Conservation (phyloP, 2,113 vertebrate genomes). For the Lycaon pictus region DNA sequence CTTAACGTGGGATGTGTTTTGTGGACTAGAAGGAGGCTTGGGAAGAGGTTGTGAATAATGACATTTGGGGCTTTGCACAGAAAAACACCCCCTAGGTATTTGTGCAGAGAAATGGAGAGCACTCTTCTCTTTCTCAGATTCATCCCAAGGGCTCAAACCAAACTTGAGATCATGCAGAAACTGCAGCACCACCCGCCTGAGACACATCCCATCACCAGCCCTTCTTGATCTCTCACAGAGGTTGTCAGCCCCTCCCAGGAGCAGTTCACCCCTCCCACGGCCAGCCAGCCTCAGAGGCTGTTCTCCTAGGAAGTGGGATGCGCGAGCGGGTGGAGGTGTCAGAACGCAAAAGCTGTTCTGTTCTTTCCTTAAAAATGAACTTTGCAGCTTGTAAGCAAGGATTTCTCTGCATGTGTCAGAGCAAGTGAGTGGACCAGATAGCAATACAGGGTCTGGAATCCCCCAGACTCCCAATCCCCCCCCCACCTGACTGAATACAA, state of each 20-base stretch:
- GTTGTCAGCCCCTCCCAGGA: not conserved
- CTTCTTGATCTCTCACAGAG: not conserved
- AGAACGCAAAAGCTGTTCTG: conserved; percentile 53
- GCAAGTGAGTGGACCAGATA: not conserved
- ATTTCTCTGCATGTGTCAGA: not conserved
- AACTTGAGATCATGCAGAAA: not conserved
- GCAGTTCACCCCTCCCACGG: not conserved
- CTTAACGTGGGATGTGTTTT: not conserved
- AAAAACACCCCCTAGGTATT: not conserved
- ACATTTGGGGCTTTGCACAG: not conserved
- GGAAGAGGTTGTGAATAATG: not conserved
- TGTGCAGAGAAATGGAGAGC: not conserved
- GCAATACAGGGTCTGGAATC: not conserved
- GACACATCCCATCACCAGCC: not conserved
- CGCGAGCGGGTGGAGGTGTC: conserved; percentile 59
- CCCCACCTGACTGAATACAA: not conserved
- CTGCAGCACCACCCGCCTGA: not conserved
- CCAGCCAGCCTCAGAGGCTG: conserved; percentile 58
- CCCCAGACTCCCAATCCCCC: accelerated
- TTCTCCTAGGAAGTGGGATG: conserved; percentile 60
- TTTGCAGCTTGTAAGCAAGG: not conserved
- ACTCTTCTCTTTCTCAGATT: not conserved
- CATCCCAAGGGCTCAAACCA: not conserved
- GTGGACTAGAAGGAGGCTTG: not conserved
- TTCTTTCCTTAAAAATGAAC: conserved; percentile 43